phyloP scores from a whole-genome alignment of 2,888 invertebrate genomes.

The Agrochola lota region DNA sequence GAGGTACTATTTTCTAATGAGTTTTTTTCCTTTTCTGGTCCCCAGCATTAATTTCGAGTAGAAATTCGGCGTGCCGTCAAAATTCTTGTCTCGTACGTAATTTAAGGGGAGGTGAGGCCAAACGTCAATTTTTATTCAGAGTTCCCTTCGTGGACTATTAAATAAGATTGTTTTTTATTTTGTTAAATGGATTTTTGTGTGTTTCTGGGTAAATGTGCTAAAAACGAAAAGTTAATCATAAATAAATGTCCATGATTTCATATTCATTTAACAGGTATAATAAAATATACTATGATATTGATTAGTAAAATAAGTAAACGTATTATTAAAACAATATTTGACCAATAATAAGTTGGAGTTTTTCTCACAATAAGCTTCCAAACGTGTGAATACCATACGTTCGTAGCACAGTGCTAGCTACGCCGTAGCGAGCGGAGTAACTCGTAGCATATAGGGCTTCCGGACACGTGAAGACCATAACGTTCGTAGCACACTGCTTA shows the following conservation, averaged over 20 bases:
- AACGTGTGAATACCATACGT: not conserved
- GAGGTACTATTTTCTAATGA: slow-evolving; percentile 68
- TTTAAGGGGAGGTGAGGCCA: slow-evolving; percentile 63
- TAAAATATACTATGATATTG: not conserved
- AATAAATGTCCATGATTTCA: not conserved
- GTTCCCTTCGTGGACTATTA: slow-evolving; percentile 43
- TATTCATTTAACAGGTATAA: not conserved
- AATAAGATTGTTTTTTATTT: slow-evolving; percentile 26
- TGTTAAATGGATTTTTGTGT: not conserved
- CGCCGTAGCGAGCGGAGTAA: not conserved
- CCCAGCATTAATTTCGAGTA: slow-evolving; percentile 48
- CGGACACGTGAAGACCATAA: not conserved
- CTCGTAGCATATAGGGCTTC: not conserved
- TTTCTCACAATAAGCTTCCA: too few species aligned
- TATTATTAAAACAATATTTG: not conserved
- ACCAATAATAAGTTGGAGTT: not conserved
- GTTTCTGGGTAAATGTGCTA: not conserved
- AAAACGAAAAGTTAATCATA: not conserved
- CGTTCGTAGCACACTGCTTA: not conserved
- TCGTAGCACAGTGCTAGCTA: slow-evolving; percentile 1
- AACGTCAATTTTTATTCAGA: slow-evolving; percentile 66
- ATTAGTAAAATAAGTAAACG: not conserved
- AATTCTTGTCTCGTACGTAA: slow-evolving; percentile 76
- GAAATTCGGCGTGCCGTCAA: slow-evolving; percentile 66
- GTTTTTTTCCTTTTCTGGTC: slow-evolving; percentile 50